Evolutionary conservation across 2,888 invertebrate species (phyloP), one percentile per base, ranked within the genome.

Genomic region (Vanessa cardui): DNA sequence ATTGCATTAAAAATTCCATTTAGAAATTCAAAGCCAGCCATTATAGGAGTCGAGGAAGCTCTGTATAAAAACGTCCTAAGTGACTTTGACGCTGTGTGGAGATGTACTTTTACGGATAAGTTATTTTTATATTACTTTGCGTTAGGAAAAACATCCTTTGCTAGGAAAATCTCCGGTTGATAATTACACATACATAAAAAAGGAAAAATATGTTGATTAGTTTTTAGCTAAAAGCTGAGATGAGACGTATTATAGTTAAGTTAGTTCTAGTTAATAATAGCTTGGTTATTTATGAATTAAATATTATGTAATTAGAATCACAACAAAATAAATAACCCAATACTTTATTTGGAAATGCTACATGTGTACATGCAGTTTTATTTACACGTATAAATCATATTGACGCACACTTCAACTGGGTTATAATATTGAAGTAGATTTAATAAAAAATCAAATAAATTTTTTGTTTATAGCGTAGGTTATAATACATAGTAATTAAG

Each of bases 1-100:
- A 94, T 94, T 94, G 94, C 94, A 94, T 95, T 94, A 94, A 95
- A 94, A 94, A 94, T 94, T 94, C 94, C 94, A 94, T 94, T 94
- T 94, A 93, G 94, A 94, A 93, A 94, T 94, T 94, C 94, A 94
- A 94, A 94, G 94, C 92, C 93, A 89, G 90, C 90, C 89, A 89
- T 92, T 93, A 66, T 31, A 56, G 54, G 56, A 56, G 56, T 31
- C 56, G 12, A 18, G n/a, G 52, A 26, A 8, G 33, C 56, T 33
- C 33, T 18, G n/a, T 39, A 39, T n/a, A 56, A 56, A 56, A 56
- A 56, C 56, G 39, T 33, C 56, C 9, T 39, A 56, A 56, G 56
- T 33, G n/a, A 33, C 56, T 54, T 54, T 56, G 56, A 56, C 56
- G 56, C 33, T 39, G 15, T n/a, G 33, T 31, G 56, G 18, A 56